These are phyloP conservation scores for Chaetodon trifasciatus DNA, from an alignment of 2,797 vertebrate genomes.

Conservation along the genomic window DNA sequence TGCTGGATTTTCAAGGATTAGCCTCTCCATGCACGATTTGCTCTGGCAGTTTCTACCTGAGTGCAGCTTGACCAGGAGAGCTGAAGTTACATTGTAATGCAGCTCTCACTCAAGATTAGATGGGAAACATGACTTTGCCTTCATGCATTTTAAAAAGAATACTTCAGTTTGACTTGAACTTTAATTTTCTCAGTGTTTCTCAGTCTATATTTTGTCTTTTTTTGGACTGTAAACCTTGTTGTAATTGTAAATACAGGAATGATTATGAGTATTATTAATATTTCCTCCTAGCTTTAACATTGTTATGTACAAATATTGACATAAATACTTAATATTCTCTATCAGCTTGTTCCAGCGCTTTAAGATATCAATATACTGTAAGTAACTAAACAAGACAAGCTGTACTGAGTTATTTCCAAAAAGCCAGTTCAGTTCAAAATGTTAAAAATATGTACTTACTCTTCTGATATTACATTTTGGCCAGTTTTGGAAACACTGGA, in stretches of 20 bases:
- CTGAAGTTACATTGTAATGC: background rate
- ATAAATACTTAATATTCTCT: no score
- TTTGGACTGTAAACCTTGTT: background rate
- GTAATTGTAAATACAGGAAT: no score
- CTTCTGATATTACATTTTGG: no score
- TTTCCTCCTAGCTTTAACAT: no score
- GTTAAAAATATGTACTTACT: no score
- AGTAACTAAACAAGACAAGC: no score
- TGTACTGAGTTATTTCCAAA: no score
- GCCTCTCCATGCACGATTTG: conserved; percentile 32
- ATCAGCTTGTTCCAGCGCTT: background rate
- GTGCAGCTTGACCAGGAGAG: conserved; percentile 49
- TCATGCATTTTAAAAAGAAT: background rate
- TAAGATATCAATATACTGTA: no score
- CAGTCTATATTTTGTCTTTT: background rate
- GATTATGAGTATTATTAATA: no score
- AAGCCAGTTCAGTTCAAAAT: background rate
- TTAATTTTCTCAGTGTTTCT: background rate
- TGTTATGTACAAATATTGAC: no score
- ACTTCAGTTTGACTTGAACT: background rate
- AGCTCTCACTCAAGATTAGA: conserved; percentile 17
- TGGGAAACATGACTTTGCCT: background rate
- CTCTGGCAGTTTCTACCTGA: conserved; percentile 38
- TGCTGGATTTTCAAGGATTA: conserved; percentile 60
- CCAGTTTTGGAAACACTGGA: no score